Conservation (phyloP, 1,140 invertebrate species). For the Andricus grossulariae region DNA sequence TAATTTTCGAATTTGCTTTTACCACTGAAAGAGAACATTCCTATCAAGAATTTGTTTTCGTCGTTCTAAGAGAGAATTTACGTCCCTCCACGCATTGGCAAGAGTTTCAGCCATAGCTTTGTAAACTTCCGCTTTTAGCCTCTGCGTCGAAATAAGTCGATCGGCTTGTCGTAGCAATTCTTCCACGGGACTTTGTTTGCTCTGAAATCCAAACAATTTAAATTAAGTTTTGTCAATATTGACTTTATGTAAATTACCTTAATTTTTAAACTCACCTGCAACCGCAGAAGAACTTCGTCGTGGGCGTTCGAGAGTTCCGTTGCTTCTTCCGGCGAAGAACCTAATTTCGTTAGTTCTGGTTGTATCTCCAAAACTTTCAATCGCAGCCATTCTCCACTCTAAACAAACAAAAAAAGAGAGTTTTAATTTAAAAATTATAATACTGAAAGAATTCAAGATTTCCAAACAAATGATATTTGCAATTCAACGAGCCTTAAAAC, state of each 20-base stretch:
- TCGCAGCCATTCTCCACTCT: conserved; percentile 90
- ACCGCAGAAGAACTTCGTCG: conserved; percentile 88
- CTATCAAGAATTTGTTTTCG: conserved; percentile 87
- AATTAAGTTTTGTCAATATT: neutral
- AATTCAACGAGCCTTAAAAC: neutral
- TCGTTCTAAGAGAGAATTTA: conserved; percentile 87
- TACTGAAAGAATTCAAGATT: conserved; percentile 31
- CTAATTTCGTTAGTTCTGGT: conserved; percentile 89
- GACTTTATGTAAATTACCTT: no score
- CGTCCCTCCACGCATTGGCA: conserved; percentile 91
- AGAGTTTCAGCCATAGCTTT: conserved; percentile 94
- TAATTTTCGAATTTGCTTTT: conserved; percentile 32
- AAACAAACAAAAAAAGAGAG: conserved; percentile 64
- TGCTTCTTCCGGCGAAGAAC: conserved; percentile 86
- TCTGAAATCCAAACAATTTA: conserved; percentile 76
- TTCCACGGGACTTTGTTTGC: conserved; percentile 93
- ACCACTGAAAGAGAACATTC: conserved; percentile 84
- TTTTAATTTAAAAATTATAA: conserved; percentile 41
- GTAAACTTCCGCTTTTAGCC: conserved; percentile 87
- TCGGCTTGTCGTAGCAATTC: conserved; percentile 92
- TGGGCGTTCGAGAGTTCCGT: conserved; percentile 85
- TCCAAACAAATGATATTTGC: no score
- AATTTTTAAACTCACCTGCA: conserved; percentile 80
- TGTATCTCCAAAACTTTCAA: conserved; percentile 91
- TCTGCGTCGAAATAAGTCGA: conserved; percentile 87